Evolutionary conservation across 2,113 vertebrate genomes (phyloP), one percentile per base, ranked within the genome.

Genomic region (Vidua chalybeata): DNA sequence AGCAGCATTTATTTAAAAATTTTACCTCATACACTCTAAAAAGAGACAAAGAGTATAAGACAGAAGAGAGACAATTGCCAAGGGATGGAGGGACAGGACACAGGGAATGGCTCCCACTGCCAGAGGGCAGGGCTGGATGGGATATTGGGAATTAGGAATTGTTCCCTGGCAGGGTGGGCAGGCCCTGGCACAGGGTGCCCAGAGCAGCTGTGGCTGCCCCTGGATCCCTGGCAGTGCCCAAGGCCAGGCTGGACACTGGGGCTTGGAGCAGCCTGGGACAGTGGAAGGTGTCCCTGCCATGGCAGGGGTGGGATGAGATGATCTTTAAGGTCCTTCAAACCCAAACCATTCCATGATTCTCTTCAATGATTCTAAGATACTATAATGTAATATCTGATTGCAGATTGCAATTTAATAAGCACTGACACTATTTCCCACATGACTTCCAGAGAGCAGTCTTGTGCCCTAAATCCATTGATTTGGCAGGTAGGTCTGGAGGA

Each of bases 11-110:
- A 33, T 13, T 72, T 58, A 15, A 83, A 84, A 59, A 24, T 15
- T n/a, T 66, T 87, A 33, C 51, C 13, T 23, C 39, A 11, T 54
- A 13, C 15, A 19, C 80, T 92, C 23, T 43, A 56, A 82, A 95
- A 76, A 51, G n/a, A 85, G 10, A 77, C 31, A 39, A 49, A 61
- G 9, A 87, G 2, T 27, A 17, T 3, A 26, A 46, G 9, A n/a
- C 33, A 28, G 56, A 74, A 74, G 28, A 45, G 35, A 74, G 23
- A 45, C 37, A 0, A 0, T 15, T 74, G n/a, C 0, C 23, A 61
- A 30, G 39, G 24, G 13, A 0, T 26, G 23, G 0, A 75, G 58
- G 6, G 13, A 1, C 30, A 72, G 41, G 13, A 31, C 0, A 0
- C 16, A 33, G 45, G 52, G 61, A 67, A 46, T 52, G 52, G 8